Base-by-base conservation (phyloP, 1,140 invertebrate species). In the Drosophila pruinosa region DNA sequence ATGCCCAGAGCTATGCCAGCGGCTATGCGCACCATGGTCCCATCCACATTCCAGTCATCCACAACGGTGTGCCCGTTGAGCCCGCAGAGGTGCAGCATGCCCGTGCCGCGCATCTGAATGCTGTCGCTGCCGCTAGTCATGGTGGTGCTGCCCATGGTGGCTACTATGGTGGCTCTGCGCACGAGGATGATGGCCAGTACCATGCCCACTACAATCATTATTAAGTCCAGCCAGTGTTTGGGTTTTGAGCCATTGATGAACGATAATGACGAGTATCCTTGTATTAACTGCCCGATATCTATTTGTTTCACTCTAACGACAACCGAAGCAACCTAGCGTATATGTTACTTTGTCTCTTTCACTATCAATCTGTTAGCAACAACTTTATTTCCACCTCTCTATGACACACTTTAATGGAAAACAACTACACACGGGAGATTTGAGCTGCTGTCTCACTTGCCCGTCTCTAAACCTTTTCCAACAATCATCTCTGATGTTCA, bases 71-170 rank as follows among this genome's bases (percentile, higher is more conserved):
- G 6, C 93, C 93, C 7, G 92, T 94, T 0, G 93, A 94, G 75
- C 93, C 93, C 12, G 92, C 92, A 2, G 93, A 94, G 86, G 94
- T 94, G 2, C 92, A 93, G 50, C 92, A 93, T 58, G 93, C 93
- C 7, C 93, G 93, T 73, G 92, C 93, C n/a, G 92, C 92, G 10
- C 94, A 94, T 79, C 79, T 93, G 57, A 92, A 92, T 12, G 93
- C 93, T 2, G 62, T 93, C 34, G 93, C 93, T 3, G 91, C 92
- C 3, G 92, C 93, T 12, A 86, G 75, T 28, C 89, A 91, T 36
- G 72, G 78, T 0, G 52, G 56, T 15, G 62, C 76, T 38, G 48
- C 52, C n/a, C 76, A 85, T 36, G 78, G 77, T 39, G 82, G 78
- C 1, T 82, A 82, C 47, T 80, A 89, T 19, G 73, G 75, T 2